Percentiles rank a stretch among this genome's conserved stretches.
These are phyloP conservation scores for Lamprologus speciosus DNA, from an alignment of 2,113 vertebrate species.

Conservation along the genomic window DNA sequence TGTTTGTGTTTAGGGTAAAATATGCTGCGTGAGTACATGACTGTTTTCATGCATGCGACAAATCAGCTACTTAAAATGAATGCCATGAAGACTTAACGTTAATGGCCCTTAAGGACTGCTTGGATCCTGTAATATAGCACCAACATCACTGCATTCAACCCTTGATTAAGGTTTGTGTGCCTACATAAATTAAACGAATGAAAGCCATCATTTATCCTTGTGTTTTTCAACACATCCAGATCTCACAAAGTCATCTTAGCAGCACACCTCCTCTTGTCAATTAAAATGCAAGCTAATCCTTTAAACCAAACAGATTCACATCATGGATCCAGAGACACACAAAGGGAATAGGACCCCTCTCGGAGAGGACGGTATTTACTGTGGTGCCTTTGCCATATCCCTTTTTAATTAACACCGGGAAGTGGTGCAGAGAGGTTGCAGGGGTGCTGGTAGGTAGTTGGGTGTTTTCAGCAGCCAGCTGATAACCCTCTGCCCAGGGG, in stretches of 20 bases:
- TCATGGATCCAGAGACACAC: constrained; percentile 25
- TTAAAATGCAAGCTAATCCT: constrained; percentile 43
- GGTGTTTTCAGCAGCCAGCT: constrained; percentile 3
- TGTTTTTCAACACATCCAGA: constrained; percentile 7
- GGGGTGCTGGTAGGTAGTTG: constrained; percentile 1
- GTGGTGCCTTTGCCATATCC: constrained; percentile 1
- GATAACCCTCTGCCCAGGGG: constrained; percentile 25
- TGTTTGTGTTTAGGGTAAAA: background rate
- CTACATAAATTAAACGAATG: constrained; percentile 7
- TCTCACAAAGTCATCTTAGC: background rate
- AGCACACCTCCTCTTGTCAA: background rate
- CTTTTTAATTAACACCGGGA: constrained; percentile 61
- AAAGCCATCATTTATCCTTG: background rate
- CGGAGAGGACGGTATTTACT: constrained; percentile 16
- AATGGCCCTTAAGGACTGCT: background rate
- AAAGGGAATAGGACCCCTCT: background rate
- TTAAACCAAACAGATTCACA: constrained; percentile 45
- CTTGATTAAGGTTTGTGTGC: constrained; percentile 5
- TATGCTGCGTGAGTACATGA: background rate
- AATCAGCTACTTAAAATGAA: background rate
- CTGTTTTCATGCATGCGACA: background rate
- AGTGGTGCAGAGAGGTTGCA: background rate
- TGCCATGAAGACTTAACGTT: background rate
- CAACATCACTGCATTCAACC: background rate
- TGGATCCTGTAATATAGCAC: background rate